These are phyloP conservation scores for Erpetoichthys calabaricus DNA, from an alignment of 2,797 vertebrate species.

Conservation along the genomic window DNA sequence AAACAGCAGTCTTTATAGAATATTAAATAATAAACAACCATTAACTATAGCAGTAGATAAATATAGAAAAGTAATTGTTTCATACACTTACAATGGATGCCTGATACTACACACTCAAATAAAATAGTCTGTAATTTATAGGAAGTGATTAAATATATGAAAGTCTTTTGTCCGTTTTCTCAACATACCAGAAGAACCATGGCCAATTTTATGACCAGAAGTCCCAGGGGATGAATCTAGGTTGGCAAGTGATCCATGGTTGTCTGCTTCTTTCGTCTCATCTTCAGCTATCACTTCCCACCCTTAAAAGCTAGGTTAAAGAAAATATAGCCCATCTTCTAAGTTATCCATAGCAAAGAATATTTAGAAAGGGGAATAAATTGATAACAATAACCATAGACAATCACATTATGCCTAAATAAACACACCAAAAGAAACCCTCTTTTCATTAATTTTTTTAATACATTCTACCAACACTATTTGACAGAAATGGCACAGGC, in stretches of 20 bases:
- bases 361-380: not conserved
- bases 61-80: too few species aligned
- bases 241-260: slow-evolving; percentile 61
- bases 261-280: slow-evolving; percentile 74
- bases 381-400: not conserved
- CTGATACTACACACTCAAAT: too few species aligned
- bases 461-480: too few species aligned
- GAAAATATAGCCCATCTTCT: slow-evolving; percentile 20
- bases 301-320: slow-evolving; percentile 60
- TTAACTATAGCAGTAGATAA: too few species aligned
- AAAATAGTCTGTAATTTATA: too few species aligned
- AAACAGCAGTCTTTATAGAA: too few species aligned
- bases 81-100: too few species aligned
- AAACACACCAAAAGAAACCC: slow-evolving; percentile 3
- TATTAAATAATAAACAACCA: too few species aligned
- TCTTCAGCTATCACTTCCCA: slow-evolving; percentile 86
- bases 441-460: not conserved
- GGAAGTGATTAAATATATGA: too few species aligned
- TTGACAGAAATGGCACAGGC: too few species aligned
- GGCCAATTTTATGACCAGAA: slow-evolving; percentile 62
- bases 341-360: not conserved
- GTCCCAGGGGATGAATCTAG: slow-evolving; percentile 68
- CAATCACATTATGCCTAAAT: not conserved
- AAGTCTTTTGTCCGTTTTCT: too few species aligned
- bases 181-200: slow-evolving; percentile 55